Conservation (phyloP, 2,797 vertebrate genomes). For the Diplodus sargus region DNA sequence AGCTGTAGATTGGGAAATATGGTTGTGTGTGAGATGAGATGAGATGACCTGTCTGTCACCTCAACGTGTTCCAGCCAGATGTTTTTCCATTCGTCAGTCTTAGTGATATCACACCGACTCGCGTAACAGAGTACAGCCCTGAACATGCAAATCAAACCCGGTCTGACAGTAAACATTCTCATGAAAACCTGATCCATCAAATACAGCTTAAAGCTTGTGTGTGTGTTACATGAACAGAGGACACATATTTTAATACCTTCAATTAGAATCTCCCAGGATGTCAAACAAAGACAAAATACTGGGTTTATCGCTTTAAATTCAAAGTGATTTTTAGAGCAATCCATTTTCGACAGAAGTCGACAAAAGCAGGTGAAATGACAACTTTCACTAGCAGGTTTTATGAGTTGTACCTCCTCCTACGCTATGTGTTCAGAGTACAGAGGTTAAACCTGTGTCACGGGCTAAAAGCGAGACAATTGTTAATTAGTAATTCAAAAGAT, state of each 20-base stretch:
- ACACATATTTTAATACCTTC: neutral
- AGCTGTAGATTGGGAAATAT: neutral
- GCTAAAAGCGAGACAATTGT: too few species aligned
- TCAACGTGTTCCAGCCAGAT: constrained; percentile 30
- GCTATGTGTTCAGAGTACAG: too few species aligned
- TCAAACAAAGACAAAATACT: constrained; percentile 5
- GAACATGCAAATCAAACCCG: neutral
- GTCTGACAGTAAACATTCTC: neutral
- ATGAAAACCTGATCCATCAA: neutral
- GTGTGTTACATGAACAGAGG: neutral
- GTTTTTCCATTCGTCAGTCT: constrained; percentile 18
- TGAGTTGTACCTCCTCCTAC: neutral
- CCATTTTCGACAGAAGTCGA: neutral
- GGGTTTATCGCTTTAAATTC: neutral
- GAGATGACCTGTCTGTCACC: constrained; percentile 34
- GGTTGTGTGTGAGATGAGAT: neutral
- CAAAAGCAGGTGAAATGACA: neutral
- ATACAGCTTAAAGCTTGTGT: neutral
- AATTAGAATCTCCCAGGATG: neutral
- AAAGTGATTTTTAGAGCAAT: neutral
- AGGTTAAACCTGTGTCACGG: too few species aligned
- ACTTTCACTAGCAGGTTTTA: neutral
- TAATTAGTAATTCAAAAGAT: too few species aligned
- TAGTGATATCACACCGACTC: neutral
- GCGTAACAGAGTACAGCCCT: neutral